A percentile compares a stretch with the other conserved stretches of the same genome.
Evolutionary conservation across 2,888 invertebrate species (phyloP).

Genomic region (Nephrotoma guestfalica): DNA sequence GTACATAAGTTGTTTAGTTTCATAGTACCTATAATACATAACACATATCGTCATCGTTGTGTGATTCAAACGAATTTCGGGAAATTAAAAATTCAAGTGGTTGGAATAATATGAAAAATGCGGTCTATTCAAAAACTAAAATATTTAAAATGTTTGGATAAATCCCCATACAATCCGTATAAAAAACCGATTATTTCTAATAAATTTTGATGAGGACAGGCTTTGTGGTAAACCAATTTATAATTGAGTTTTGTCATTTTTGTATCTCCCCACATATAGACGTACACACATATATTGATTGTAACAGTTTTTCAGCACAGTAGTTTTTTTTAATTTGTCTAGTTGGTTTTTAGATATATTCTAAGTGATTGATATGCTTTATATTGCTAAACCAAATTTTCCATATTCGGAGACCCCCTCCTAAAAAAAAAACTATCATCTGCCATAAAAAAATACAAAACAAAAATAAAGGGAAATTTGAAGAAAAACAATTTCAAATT

Average conservation of each 20-base stretch:
- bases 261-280: neutral
- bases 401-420: neutral
- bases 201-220: neutral
- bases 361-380: neutral
- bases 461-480: neutral
- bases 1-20: too few relatives aligned
- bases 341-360: neutral
- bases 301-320: neutral
- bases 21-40: too few relatives aligned
- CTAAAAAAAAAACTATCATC: neutral
- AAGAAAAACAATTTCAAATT: neutral
- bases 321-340: neutral
- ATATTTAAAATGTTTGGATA: neutral
- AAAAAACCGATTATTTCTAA: neutral
- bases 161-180: neutral
- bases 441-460: neutral
- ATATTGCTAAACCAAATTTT: neutral
- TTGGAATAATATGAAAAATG: neutral
- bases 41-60: neutral
- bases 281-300: neutral
- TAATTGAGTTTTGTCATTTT: neutral
- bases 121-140: neutral
- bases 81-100: neutral
- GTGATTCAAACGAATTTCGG: neutral
- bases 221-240: neutral